phyloP scores from a whole-genome alignment of 2,888 invertebrate genomes.

The Sesia apiformis region DNA sequence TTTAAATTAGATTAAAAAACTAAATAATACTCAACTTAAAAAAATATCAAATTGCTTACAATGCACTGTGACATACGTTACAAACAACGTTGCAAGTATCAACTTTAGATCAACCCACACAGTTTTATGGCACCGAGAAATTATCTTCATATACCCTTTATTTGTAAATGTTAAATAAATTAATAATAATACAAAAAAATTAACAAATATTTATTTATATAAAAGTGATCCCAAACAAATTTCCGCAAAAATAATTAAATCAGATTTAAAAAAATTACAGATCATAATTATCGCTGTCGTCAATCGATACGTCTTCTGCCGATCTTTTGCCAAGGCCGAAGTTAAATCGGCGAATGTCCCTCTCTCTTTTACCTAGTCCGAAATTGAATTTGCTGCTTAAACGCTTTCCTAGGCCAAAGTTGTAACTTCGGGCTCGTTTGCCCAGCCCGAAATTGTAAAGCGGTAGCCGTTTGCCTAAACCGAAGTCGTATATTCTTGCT shows the following conservation, averaged over 20 bases:
- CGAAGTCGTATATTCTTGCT: slow-evolving; percentile 56
- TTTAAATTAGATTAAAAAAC: not conserved
- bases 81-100: too few species aligned
- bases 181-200: not conserved
- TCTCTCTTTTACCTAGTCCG: slow-evolving; percentile 72
- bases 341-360: slow-evolving; percentile 64
- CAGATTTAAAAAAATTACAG: slow-evolving; percentile 2
- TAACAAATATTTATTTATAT: not conserved
- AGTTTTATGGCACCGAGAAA: too few species aligned
- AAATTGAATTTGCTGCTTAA: slow-evolving; percentile 67
- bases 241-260: not conserved
- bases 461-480: slow-evolving; percentile 57
- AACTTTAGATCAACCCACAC: too few species aligned
- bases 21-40: not conserved
- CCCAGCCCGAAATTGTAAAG: slow-evolving; percentile 69
- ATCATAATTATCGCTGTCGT: not conserved
- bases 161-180: not conserved
- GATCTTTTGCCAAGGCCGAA: slow-evolving; percentile 75
- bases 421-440: slow-evolving; percentile 60
- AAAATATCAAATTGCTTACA: too few species aligned
- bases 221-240: slow-evolving; percentile 22
- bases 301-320: slow-evolving; percentile 24
- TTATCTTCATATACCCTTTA: too few species aligned
- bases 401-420: slow-evolving; percentile 75
- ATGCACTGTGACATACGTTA: too few species aligned